A percentile compares a stretch with the other conserved stretches of the same genome.
phyloP scores from a whole-genome alignment of 2,888 invertebrate species.

The Osmoderma eremita region DNA sequence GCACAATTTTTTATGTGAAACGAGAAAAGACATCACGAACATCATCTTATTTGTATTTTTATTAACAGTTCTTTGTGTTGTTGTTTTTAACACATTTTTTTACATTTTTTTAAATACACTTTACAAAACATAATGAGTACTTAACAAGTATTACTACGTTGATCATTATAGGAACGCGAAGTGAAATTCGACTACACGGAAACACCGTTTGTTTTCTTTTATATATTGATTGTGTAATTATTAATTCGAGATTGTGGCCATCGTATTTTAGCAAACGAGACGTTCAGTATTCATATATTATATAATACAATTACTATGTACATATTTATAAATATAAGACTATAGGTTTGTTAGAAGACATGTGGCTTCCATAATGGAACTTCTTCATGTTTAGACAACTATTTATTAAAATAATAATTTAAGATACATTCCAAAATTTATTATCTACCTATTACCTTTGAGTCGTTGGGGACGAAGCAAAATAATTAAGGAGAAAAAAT shows the following conservation, averaged over 20 bases:
- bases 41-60: conserved; percentile 3
- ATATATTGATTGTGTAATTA: conserved; percentile 37
- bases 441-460: conserved; percentile 37
- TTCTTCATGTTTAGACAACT: conserved; percentile 50
- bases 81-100: conserved; percentile 3
- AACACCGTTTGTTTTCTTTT: conserved; percentile 40
- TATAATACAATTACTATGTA: conserved; percentile 54
- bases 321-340: conserved; percentile 48
- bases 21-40: conserved; percentile 8
- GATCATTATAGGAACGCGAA: conserved; percentile 20
- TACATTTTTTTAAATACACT: not conserved
- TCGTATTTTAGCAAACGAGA: conserved; percentile 55
- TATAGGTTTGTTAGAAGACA: conserved; percentile 51
- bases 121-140: conserved; percentile 27
- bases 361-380: conserved; percentile 54
- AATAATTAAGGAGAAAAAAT: conserved; percentile 15
- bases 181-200: conserved; percentile 41
- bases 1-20: conserved; percentile 15
- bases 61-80: conserved; percentile 22
- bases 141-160: conserved; percentile 30
- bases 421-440: conserved; percentile 56
- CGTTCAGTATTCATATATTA: conserved; percentile 57
- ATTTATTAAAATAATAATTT: conserved; percentile 49
- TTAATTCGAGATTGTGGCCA: conserved; percentile 54
- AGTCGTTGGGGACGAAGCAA: conserved; percentile 11